Evolutionary conservation across 2,888 invertebrate species (phyloP).

Genomic region (Cyrtodaria siliqua): DNA sequence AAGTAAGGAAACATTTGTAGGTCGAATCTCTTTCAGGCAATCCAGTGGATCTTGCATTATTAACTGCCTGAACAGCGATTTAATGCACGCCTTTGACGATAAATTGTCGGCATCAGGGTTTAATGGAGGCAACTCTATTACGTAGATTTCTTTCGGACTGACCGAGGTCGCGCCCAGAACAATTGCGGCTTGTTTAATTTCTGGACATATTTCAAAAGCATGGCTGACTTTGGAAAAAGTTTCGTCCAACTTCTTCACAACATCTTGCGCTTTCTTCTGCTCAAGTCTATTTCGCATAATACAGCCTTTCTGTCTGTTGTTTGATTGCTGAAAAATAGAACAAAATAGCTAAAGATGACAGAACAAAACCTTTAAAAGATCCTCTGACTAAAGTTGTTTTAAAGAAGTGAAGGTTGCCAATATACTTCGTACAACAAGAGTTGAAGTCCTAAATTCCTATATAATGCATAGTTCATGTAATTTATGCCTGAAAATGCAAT

Average conservation of each 20-base stretch:
- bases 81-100: conserved; percentile 63
- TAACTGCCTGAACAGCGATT: conserved; percentile 71
- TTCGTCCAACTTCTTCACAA: conserved; percentile 64
- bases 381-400: no score
- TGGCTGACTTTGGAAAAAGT: conserved; percentile 57
- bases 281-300: conserved; percentile 6
- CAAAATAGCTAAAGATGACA: no score
- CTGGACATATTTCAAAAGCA: conserved; percentile 74
- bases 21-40: conserved; percentile 60
- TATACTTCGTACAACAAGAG: no score
- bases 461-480: no score
- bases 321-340: conserved; percentile 22
- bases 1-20: conserved; percentile 69
- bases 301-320: not conserved
- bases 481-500: no score
- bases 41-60: conserved; percentile 73
- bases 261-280: conserved; percentile 59
- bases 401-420: no score
- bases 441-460: no score
- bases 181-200: conserved; percentile 69
- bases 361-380: no score
- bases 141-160: conserved; percentile 75
- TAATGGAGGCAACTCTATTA: conserved; percentile 64
- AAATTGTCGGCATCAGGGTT: conserved; percentile 70
- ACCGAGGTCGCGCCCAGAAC: conserved; percentile 74